Evolutionary conservation across 2,888 invertebrate species (phyloP).

Genomic region (Megalurothrips usitatus): DNA sequence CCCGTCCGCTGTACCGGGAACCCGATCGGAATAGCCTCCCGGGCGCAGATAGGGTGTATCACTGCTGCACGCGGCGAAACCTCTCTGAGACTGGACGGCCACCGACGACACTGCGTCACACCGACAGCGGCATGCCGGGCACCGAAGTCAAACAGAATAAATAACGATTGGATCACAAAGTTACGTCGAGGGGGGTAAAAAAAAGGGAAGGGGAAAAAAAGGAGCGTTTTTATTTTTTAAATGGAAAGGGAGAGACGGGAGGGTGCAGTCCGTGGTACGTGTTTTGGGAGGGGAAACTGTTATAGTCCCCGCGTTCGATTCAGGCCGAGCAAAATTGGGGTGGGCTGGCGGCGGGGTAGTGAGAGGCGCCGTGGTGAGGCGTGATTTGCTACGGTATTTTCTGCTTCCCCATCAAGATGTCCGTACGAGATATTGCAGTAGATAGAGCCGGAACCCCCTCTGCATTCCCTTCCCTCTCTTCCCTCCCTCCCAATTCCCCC

Average conservation of each 20-base stretch:
- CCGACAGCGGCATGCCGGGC: too few species aligned
- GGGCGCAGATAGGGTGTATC: too few species aligned
- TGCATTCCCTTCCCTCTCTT: background rate
- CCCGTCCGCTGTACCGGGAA: too few species aligned
- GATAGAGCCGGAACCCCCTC: constrained; percentile 13
- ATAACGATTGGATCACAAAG: too few species aligned
- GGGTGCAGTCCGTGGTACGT: background rate
- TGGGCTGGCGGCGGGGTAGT: background rate
- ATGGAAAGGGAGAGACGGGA: background rate
- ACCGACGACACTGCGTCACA: too few species aligned
- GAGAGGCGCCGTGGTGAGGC: background rate
- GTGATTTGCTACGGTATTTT: constrained; percentile 25
- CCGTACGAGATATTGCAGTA: constrained; percentile 15
- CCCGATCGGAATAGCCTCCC: too few species aligned
- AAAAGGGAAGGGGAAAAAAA: too few species aligned
- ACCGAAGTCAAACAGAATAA: too few species aligned
- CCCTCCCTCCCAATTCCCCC: background rate
- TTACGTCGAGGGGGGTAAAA: too few species aligned
- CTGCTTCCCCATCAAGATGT: constrained; percentile 19
- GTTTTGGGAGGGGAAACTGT: background rate
- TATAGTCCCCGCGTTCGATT: background rate
- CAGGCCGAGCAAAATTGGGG: background rate
- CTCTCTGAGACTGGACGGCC: too few species aligned
- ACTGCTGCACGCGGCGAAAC: too few species aligned
- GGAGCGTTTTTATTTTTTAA: too few species aligned